These are phyloP conservation scores for Carabus problematicus DNA, from an alignment of 2,888 invertebrate species.

Conservation along the genomic window DNA sequence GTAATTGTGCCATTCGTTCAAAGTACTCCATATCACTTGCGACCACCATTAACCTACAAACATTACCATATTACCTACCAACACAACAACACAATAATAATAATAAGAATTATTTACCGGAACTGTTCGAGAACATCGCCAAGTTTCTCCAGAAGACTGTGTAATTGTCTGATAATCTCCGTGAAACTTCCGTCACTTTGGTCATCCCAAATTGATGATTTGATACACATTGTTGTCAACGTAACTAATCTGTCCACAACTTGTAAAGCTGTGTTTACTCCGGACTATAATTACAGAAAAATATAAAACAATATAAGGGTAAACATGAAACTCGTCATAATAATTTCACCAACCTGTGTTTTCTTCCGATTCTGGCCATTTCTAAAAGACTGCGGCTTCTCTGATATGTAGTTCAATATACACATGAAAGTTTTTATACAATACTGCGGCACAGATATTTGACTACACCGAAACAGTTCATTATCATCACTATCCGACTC, in stretches of 20 bases:
- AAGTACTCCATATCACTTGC: conserved; percentile 51
- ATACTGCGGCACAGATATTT: conserved; percentile 60
- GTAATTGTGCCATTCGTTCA: conserved; percentile 59
- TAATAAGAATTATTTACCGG: conserved; percentile 56
- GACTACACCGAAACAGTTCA: conserved; percentile 55
- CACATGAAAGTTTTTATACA: conserved; percentile 58
- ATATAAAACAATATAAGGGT: conserved; percentile 24
- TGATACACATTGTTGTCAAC: conserved; percentile 64
- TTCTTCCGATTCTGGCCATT: conserved; percentile 48
- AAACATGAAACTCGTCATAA: not conserved
- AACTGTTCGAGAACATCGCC: conserved; percentile 66
- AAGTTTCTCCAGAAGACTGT: conserved; percentile 64
- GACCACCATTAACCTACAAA: conserved; percentile 53
- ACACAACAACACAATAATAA: not conserved
- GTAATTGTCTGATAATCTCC: conserved; percentile 63
- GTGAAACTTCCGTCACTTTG: conserved; percentile 59
- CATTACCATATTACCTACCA: not conserved
- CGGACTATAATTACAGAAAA: conserved; percentile 58
- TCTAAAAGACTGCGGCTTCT: conserved; percentile 49
- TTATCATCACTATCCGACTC: conserved; percentile 53
- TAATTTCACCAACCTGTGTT: conserved; percentile 44
- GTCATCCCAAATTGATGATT: conserved; percentile 65
- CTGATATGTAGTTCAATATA: conserved; percentile 54
- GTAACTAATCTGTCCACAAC: conserved; percentile 62
- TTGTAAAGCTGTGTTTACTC: conserved; percentile 60